A percentile compares a stretch with the other conserved stretches of the same genome.
Evolutionary conservation across 2,888 invertebrate genomes (phyloP).

Genomic region (Pollenia labialis): DNA sequence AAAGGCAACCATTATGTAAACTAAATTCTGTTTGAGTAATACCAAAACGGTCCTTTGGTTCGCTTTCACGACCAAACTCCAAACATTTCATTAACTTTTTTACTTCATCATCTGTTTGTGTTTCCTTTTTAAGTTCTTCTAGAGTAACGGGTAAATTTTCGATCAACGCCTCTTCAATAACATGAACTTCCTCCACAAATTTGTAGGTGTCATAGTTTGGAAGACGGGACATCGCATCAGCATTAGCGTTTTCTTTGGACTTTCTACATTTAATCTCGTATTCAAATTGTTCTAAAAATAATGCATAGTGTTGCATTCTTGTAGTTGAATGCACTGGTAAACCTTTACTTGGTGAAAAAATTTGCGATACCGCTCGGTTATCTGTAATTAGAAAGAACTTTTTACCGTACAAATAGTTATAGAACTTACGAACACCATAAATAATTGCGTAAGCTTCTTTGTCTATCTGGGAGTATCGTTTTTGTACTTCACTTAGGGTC

Average conservation of each 20-base stretch:
- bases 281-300: conserved; percentile 56
- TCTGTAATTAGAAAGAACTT: no score
- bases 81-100: neutral
- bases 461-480: conserved; percentile 77
- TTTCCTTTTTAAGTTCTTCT: conserved; percentile 29
- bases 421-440: conserved; percentile 81
- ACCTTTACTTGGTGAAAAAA: conserved; percentile 25
- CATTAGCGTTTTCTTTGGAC: conserved; percentile 51
- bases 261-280: conserved; percentile 53
- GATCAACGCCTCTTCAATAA: conserved; percentile 24
- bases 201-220: conserved; percentile 13
- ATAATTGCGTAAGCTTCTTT: conserved; percentile 79
- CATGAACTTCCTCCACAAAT: conserved; percentile 38
- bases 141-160: conserved; percentile 49
- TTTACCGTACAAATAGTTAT: conserved; percentile 80
- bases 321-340: conserved; percentile 36
- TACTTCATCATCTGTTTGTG: conserved; percentile 25
- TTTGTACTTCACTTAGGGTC: conserved; percentile 76
- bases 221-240: conserved; percentile 58
- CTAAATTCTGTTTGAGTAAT: no score
- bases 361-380: conserved; percentile 44
- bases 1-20: conserved; percentile 38
- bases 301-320: conserved; percentile 41
- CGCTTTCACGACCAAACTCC: no score
- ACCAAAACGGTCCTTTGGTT: no score